Conservation (phyloP, 2,888 invertebrate genomes). For the Azorinus chamasolen region DNA sequence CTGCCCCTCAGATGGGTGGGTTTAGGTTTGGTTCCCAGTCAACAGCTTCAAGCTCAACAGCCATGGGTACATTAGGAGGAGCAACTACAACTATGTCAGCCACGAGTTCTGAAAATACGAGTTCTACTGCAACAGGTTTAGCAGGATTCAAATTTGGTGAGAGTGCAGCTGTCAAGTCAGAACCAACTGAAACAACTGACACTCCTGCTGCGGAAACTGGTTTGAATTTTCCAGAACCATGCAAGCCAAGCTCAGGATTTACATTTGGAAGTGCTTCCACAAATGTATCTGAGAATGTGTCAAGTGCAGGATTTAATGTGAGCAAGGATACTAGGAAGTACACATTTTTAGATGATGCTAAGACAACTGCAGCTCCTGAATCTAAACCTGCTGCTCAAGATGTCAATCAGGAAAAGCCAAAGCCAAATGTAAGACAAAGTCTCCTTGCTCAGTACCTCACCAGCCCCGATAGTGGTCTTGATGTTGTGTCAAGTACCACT, state of each 20-base stretch:
- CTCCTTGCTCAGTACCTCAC: conserved; percentile 75
- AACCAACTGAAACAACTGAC: background rate
- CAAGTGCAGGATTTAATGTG: conserved; percentile 37
- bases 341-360: conserved; percentile 5
- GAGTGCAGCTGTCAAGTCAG: background rate
- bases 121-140: conserved; percentile 6
- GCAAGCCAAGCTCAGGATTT: conserved; percentile 8
- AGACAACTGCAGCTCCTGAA: conserved; percentile 5
- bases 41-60: background rate
- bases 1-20: conserved; percentile 10
- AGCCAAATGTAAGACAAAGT: conserved; percentile 12
- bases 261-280: background rate
- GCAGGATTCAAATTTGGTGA: conserved; percentile 37
- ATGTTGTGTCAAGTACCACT: too few species aligned
- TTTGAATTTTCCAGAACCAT: conserved; percentile 6
- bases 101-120: background rate
- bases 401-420: background rate
- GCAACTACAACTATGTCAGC: background rate
- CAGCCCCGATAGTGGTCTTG: conserved; percentile 88
- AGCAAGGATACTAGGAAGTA: conserved; percentile 23
- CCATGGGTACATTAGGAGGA: background rate
- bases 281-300: conserved; percentile 1
- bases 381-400: background rate
- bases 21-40: conserved; percentile 38
- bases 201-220: background rate